Percentiles rank a stretch among this genome's conserved stretches.
Evolutionary conservation across 2,113 vertebrate genomes (phyloP).

Genomic region (cattle (Bos taurus)): ARS-UCD2.0 NC_037330.1:71424501-71425000

Average conservation of each 20-base stretch:
- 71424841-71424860: background rate
- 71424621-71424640: background rate
- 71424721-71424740: background rate
- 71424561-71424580: conserved; percentile 32
- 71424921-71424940: background rate
- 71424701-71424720: conserved; percentile 24
- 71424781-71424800: background rate
- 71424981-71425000: background rate
- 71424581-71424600: background rate
- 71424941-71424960: background rate
- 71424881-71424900: background rate
- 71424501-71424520: background rate
- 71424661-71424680: background rate
- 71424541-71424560: conserved; percentile 49
- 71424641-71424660: background rate
- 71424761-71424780: background rate
- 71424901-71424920: background rate
- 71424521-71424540: conserved; percentile 42
- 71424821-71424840: conserved; percentile 14
- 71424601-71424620: background rate
- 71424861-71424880: background rate
- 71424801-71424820: background rate
- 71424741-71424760: background rate
- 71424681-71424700: conserved; percentile 37
- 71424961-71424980: background rate